These are phyloP conservation scores for Elgaria multicarinata DNA, from an alignment of 2,113 vertebrate species.

Conservation along the genomic window DNA sequence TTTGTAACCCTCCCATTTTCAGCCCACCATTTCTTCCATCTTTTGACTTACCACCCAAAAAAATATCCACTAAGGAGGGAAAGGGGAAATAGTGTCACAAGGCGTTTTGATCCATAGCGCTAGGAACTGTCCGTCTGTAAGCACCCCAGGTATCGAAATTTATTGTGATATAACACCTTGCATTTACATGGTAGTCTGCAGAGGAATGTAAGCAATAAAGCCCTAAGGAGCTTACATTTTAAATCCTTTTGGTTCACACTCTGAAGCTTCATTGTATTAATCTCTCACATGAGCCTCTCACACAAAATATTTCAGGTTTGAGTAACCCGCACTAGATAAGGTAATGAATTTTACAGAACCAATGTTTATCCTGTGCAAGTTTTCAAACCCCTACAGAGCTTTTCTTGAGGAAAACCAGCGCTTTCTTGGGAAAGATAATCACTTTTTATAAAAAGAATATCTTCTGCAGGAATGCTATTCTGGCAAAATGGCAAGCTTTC, in stretches of 20 bases:
- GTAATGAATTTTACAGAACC: not conserved
- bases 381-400: not conserved
- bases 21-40: no score
- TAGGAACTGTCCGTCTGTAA: not conserved
- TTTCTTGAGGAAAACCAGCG: not conserved
- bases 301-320: not conserved
- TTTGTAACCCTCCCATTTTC: no score
- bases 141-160: not conserved
- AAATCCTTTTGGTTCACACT: not conserved
- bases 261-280: not conserved
- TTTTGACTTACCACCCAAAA: no score
- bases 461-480: constrained; percentile 2
- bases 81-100: no score
- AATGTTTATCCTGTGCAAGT: not conserved
- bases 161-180: not conserved
- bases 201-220: not conserved
- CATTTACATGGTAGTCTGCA: not conserved
- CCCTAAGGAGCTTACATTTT: not conserved
- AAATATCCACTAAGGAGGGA: no score
- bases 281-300: not conserved
- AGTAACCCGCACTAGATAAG: not conserved
- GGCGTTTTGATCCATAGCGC: no score
- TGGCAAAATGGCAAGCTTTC: constrained; percentile 14
- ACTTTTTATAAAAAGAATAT: not conserved
- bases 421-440: not conserved